Evolutionary conservation across 2,888 invertebrate species (phyloP).

Genomic region (Acanthosoma haemorrhoidale): DNA sequence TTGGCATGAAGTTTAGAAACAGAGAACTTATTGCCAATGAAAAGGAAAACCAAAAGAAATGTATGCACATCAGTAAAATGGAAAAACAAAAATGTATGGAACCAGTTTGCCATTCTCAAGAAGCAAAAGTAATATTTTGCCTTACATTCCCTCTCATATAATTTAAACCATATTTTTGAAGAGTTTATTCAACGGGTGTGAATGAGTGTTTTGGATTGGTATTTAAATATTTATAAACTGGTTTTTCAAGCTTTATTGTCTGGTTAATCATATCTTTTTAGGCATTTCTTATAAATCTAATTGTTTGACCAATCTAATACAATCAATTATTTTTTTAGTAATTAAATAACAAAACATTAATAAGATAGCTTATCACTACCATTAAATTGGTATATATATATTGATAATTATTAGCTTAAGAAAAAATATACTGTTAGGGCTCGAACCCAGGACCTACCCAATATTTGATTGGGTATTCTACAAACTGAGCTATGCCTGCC

Average conservation of each 20-base stretch:
- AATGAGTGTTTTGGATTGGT: not conserved
- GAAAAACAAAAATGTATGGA: slow-evolving; percentile 78
- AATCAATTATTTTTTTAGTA: no score
- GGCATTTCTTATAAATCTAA: no score
- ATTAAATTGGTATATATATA: no score
- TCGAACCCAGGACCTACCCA: no score
- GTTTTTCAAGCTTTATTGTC: not conserved
- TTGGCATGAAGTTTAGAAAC: slow-evolving; percentile 49
- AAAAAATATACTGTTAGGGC: no score
- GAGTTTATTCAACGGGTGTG: not conserved
- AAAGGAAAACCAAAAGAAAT: slow-evolving; percentile 57
- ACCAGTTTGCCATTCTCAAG: slow-evolving; percentile 53
- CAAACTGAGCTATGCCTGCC: no score
- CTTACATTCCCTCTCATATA: not conserved
- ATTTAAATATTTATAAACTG: not conserved
- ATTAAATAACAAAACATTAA: no score
- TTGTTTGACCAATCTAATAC: no score
- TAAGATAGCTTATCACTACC: no score
- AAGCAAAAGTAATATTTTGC: not conserved
- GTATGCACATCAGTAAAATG: slow-evolving; percentile 66
- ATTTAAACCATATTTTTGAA: not conserved
- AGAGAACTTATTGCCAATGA: slow-evolving; percentile 33
- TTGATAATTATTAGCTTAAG: no score
- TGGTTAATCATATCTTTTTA: not conserved
- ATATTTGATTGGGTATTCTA: no score